Evolutionary conservation across 1,140 invertebrate species (phyloP).

Genomic region (Lethocerus indicus): DNA sequence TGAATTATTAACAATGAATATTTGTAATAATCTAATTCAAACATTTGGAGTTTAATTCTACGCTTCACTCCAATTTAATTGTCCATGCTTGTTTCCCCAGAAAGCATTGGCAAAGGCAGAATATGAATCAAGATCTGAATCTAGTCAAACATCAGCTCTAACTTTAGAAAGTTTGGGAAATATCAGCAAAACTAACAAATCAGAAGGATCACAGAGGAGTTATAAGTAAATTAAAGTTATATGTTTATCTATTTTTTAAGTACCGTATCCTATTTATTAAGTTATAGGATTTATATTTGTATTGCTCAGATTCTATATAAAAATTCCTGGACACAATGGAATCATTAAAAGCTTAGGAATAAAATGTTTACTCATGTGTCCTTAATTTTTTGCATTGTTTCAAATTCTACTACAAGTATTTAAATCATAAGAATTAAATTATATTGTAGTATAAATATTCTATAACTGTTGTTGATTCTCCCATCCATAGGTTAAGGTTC

Average conservation of each 20-base stretch:
- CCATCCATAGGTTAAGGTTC: slow-evolving; percentile 4
- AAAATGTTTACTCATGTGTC: background rate
- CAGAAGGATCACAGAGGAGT: background rate
- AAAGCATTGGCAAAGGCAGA: slow-evolving; percentile 22
- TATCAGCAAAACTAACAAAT: background rate
- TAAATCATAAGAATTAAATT: too few relatives aligned
- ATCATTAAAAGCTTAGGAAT: background rate
- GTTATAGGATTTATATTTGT: too few relatives aligned
- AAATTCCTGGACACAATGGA: too few relatives aligned
- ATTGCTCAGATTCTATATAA: too few relatives aligned
- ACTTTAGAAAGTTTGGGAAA: slow-evolving; percentile 3
- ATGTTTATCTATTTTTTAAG: background rate
- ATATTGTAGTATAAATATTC: too few relatives aligned
- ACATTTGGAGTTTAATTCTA: too few relatives aligned
- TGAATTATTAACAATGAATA: too few relatives aligned
- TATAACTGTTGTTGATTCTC: too few relatives aligned
- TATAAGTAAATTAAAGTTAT: slow-evolving; percentile 1
- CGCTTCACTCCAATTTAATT: too few relatives aligned
- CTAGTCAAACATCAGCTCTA: slow-evolving; percentile 22
- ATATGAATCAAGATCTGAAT: slow-evolving; percentile 22
- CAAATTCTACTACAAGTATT: too few relatives aligned
- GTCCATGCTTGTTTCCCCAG: slow-evolving; percentile 18
- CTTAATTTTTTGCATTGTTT: background rate
- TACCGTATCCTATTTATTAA: too few relatives aligned
- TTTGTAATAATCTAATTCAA: too few relatives aligned